Evolutionary conservation across 2,113 vertebrate genomes (phyloP).

Genomic region (Siphamia tubifer): DNA sequence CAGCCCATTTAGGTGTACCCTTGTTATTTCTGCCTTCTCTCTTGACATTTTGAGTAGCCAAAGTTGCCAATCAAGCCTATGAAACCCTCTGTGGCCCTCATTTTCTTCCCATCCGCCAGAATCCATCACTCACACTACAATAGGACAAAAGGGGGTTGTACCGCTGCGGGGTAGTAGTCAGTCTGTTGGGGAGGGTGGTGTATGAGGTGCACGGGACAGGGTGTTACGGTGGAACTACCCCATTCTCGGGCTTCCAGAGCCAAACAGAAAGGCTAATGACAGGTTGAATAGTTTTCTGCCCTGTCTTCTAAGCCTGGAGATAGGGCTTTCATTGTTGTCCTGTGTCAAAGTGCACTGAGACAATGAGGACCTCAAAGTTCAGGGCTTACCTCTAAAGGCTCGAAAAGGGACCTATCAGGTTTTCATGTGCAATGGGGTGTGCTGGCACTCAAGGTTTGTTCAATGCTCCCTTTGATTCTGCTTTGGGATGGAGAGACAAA

Average conservation of each 20-base stretch:
- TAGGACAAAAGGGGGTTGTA: slow-evolving; percentile 71
- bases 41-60: slow-evolving; percentile 70
- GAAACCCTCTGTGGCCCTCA: slow-evolving; percentile 47
- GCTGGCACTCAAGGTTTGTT: slow-evolving; percentile 62
- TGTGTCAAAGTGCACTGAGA: slow-evolving; percentile 68
- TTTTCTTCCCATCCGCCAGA: slow-evolving; percentile 68
- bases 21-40: slow-evolving; percentile 60
- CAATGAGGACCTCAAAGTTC: slow-evolving; percentile 69
- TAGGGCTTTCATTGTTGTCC: slow-evolving; percentile 52
- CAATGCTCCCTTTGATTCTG: slow-evolving; percentile 68
- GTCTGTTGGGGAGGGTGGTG: slow-evolving; percentile 42
- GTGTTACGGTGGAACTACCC: slow-evolving; percentile 70
- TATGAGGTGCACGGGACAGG: slow-evolving; percentile 59
- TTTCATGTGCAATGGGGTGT: slow-evolving; percentile 78
- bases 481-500: slow-evolving; percentile 52
- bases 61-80: slow-evolving; percentile 74
- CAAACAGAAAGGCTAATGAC: slow-evolving; percentile 70
- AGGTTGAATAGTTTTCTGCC: slow-evolving; percentile 68
- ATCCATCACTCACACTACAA: slow-evolving; percentile 74
- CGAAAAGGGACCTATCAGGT: slow-evolving; percentile 61
- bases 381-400: slow-evolving; percentile 52
- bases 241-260: slow-evolving; percentile 69
- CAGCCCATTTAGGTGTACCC: slow-evolving; percentile 41
- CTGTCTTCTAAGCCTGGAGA: slow-evolving; percentile 67
- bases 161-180: slow-evolving; percentile 52